phyloP scores from a whole-genome alignment of 2,797 vertebrate genomes.

The Esox masquinongy region DNA sequence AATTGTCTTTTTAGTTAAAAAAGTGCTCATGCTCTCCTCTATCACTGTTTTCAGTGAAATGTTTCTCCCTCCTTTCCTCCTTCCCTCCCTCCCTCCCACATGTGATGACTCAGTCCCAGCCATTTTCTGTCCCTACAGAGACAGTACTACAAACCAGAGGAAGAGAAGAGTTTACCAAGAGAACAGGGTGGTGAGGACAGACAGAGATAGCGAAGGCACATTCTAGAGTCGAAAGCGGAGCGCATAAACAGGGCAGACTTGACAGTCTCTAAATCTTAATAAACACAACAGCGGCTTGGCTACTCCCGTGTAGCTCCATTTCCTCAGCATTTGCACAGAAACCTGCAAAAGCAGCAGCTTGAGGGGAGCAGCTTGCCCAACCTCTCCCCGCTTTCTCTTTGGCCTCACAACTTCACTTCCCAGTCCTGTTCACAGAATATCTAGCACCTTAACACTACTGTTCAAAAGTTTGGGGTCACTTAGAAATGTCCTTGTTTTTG shows the following conservation, averaged over 20 bases:
- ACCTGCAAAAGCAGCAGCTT: not conserved
- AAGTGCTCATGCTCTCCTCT: not conserved
- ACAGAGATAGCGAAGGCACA: not conserved
- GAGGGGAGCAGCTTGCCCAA: not conserved
- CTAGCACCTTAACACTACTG: not conserved
- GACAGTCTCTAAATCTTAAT: not conserved
- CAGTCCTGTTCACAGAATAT: not conserved
- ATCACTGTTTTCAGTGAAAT: constrained; percentile 18
- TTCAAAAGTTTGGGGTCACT: no score
- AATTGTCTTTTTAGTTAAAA: not conserved
- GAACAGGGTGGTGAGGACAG: not conserved
- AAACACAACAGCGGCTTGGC: not conserved
- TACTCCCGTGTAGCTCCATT: not conserved
- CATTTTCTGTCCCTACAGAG: constrained; percentile 69
- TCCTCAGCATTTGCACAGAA: not conserved
- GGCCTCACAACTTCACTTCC: not conserved
- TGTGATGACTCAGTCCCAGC: constrained; percentile 58
- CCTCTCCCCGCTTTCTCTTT: not conserved
- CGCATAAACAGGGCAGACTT: not conserved
- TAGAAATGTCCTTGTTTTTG: no score
- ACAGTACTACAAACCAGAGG: constrained; percentile 45
- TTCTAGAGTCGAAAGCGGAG: not conserved
- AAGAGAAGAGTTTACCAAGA: not conserved
- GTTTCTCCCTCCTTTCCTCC: constrained; percentile 15
- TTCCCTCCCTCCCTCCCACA: constrained; percentile 24